Evolutionary conservation across 2,113 vertebrate species (phyloP).

Genomic region (rabbit (Oryctolagus cuniculus)): DNA sequence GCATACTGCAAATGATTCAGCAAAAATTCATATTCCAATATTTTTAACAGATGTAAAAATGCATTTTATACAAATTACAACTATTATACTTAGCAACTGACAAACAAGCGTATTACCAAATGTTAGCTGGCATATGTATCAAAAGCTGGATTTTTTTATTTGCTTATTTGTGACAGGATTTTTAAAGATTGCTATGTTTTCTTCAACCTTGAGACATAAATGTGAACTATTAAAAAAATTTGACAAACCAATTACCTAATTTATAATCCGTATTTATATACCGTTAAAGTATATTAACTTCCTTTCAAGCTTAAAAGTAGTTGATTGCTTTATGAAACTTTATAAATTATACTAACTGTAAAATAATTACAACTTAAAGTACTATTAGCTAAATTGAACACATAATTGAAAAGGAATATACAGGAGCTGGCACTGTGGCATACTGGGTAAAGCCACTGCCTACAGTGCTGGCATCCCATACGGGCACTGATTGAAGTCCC

Average conservation of each 20-base stretch:
- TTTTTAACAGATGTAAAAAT: neutral
- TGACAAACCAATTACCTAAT: neutral
- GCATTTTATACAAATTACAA: constrained; percentile 4
- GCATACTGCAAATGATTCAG: neutral
- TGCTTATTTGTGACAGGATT: neutral
- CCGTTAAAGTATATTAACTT: constrained; percentile 69
- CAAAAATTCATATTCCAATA: neutral
- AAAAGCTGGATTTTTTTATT: neutral
- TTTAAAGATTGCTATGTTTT: neutral
- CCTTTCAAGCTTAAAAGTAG: constrained; percentile 30
- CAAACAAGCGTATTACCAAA: neutral
- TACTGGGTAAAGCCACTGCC: too few relatives aligned
- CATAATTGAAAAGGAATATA: neutral
- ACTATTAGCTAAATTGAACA: neutral
- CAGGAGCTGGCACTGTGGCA: too few relatives aligned
- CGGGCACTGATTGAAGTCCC: too few relatives aligned
- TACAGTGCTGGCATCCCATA: too few relatives aligned
- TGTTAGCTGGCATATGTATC: neutral
- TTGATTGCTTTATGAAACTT: neutral
- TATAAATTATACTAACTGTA: neutral
- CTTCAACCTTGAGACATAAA: constrained; percentile 6
- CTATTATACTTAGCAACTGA: constrained; percentile 30
- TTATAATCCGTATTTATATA: constrained; percentile 49
- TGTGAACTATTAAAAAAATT: neutral
- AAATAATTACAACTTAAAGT: neutral